These are phyloP conservation scores for Sthenelais limicola DNA, from an alignment of 2,888 invertebrate genomes.

Conservation along the genomic window DNA sequence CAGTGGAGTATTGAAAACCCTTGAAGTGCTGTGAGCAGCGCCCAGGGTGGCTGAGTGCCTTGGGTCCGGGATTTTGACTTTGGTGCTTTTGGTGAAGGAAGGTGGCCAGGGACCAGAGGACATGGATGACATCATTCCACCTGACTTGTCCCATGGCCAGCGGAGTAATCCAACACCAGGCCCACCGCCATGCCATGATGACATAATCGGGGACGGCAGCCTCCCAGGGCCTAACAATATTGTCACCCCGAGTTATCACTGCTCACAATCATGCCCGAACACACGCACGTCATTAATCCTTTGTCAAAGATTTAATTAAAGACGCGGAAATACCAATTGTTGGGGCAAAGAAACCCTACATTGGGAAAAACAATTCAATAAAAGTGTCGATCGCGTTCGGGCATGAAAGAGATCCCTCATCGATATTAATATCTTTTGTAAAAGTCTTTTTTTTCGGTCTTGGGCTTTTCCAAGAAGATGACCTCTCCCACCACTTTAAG, in stretches of 20 bases:
- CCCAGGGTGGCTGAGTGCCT: background rate
- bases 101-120: constrained; percentile 21
- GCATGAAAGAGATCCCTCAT: no score
- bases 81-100: background rate
- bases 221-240: constrained; percentile 38
- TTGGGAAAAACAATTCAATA: no score
- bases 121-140: constrained; percentile 18
- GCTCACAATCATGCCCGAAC: constrained; percentile 17
- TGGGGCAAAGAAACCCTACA: background rate
- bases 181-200: constrained; percentile 2
- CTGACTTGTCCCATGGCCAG: constrained; percentile 4
- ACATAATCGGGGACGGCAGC: background rate
- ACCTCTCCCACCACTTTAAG: no score
- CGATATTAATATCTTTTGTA: no score
- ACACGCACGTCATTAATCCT: constrained; percentile 20
- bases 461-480: no score
- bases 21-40: background rate
- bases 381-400: no score
- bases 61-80: background rate
- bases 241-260: constrained; percentile 13
- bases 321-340: constrained; percentile 23
- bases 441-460: no score
- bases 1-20: background rate
- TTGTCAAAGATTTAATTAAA: constrained; percentile 20
- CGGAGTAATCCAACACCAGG: background rate